These are phyloP conservation scores for Listronotus bonariensis DNA, from an alignment of 1,140 invertebrate species.

Conservation along the genomic window DNA sequence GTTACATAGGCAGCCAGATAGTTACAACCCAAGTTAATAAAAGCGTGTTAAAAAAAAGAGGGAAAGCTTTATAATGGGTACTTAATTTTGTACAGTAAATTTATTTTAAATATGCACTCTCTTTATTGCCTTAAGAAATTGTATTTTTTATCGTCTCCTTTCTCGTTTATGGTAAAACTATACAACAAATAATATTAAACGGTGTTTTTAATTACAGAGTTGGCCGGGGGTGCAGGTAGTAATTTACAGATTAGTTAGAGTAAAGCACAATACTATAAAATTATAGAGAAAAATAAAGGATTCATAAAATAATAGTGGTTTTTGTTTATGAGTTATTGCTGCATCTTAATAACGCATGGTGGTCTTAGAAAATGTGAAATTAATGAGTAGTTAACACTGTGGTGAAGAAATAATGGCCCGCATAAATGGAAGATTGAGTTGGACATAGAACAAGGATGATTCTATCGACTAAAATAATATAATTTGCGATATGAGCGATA, in stretches of 20 bases:
- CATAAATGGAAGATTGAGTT: too few species aligned
- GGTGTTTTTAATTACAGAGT: constrained; percentile 12
- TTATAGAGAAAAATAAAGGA: constrained; percentile 4
- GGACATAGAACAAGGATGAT: too few species aligned
- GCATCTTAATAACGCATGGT: constrained; percentile 4
- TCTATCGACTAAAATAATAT: too few species aligned
- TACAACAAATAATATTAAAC: constrained; percentile 7
- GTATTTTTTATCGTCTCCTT: background rate
- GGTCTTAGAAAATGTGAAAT: constrained; percentile 8
- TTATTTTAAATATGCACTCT: too few species aligned
- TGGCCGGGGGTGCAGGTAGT: constrained; percentile 4
- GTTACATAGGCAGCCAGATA: too few species aligned
- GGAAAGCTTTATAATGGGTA: too few species aligned
- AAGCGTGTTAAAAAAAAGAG: too few species aligned
- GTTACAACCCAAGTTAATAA: too few species aligned
- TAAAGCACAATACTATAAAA: constrained; percentile 7
- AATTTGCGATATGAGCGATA: too few species aligned
- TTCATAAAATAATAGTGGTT: constrained; percentile 8
- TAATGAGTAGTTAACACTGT: background rate
- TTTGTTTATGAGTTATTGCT: constrained; percentile 3
- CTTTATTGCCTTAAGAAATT: too few species aligned
- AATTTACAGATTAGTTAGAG: constrained; percentile 12
- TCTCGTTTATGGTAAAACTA: background rate
- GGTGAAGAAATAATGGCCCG: too few species aligned
- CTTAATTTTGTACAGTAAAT: too few species aligned